phyloP scores from a whole-genome alignment of 2,888 invertebrate species.

The Coleophora flavipennella region DNA sequence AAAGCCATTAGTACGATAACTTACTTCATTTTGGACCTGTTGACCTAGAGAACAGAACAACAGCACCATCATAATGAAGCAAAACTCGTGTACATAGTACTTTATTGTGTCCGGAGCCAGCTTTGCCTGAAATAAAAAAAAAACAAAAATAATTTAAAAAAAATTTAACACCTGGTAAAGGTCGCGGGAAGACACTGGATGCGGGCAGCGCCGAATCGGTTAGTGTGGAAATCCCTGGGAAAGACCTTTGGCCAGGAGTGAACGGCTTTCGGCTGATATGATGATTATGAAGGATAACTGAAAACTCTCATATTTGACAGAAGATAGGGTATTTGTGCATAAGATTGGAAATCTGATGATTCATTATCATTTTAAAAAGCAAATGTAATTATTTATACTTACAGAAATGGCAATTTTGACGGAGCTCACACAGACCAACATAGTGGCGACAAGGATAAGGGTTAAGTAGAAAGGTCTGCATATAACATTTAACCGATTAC shows the following conservation, averaged over 20 bases:
- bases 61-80: slow-evolving; percentile 45
- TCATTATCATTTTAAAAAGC: neutral
- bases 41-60: slow-evolving; percentile 56
- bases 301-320: no score
- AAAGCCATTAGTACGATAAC: neutral
- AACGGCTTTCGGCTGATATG: no score
- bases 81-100: slow-evolving; percentile 49
- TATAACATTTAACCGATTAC: slow-evolving; percentile 48
- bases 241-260: no score
- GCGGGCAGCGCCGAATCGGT: no score
- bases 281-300: no score
- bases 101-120: slow-evolving; percentile 45
- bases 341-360: neutral
- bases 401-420: slow-evolving; percentile 61
- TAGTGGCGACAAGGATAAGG: slow-evolving; percentile 45
- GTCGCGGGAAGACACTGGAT: no score
- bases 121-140: slow-evolving; percentile 39
- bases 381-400: slow-evolving; percentile 22
- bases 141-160: neutral
- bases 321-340: neutral
- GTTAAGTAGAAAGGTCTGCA: slow-evolving; percentile 53
- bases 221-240: no score
- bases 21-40: slow-evolving; percentile 51
- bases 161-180: no score
- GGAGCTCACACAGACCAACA: slow-evolving; percentile 57